These are phyloP conservation scores for Umimayanthus kanabou DNA, from an alignment of 92 coral and sea anemone genomes.

Conservation along the genomic window DNA sequence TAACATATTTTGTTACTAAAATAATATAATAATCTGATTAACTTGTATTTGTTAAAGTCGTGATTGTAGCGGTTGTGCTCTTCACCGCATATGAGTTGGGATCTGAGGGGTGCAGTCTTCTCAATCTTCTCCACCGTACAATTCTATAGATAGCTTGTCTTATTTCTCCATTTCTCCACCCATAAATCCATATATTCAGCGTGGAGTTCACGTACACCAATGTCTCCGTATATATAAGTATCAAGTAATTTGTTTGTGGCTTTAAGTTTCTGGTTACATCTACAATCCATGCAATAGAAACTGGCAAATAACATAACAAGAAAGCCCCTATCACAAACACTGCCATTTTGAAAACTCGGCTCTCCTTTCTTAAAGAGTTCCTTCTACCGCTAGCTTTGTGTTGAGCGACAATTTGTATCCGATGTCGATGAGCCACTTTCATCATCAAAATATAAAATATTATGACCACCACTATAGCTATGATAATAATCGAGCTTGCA, in stretches of 20 bases:
- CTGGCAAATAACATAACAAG: constrained; percentile 15
- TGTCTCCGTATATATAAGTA: background rate
- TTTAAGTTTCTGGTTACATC: constrained; percentile 6
- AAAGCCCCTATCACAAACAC: constrained; percentile 19
- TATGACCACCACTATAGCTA: background rate
- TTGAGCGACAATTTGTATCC: constrained; percentile 37
- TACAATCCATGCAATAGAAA: constrained; percentile 20
- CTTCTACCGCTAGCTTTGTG: constrained; percentile 28
- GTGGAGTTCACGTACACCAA: constrained; percentile 23
- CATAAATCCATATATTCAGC: constrained; percentile 21
- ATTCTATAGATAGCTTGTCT: constrained; percentile 7
- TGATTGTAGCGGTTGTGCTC: background rate
- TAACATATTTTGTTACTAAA: background rate
- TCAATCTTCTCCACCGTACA: background rate
- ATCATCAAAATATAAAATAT: constrained; percentile 23
- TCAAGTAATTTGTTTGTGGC: background rate
- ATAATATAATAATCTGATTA: background rate
- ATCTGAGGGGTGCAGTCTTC: constrained; percentile 10
- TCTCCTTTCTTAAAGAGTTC: constrained; percentile 15
- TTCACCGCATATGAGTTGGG: constrained; percentile 11
- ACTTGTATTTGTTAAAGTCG: constrained; percentile 8
- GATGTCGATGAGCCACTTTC: constrained; percentile 26
- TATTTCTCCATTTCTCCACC: constrained; percentile 35
- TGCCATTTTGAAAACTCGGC: constrained; percentile 28
- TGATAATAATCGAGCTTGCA: constrained; percentile 10